Evolutionary conservation across 2,797 vertebrate genomes (phyloP), one percentile per base, ranked within the genome.

Genomic region (Gambusia yucatana): DNA sequence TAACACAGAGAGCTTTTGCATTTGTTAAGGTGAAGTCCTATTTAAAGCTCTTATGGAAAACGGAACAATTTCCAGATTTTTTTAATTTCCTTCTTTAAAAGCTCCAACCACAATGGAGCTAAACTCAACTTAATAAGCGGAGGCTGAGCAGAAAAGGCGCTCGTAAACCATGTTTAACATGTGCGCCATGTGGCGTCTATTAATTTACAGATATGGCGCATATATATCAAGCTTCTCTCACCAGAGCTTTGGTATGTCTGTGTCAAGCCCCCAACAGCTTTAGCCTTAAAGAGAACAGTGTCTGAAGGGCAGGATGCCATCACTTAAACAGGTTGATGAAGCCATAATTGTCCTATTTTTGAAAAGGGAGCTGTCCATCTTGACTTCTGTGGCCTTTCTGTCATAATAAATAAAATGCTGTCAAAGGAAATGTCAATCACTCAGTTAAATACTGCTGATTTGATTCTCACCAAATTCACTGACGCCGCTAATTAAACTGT

Each of bases 221-320:
- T n/a, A 8, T 63, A 63, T 63, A 44, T 43, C 22, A 22, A 46
- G 67, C 67, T 71, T 28, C 67, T 71, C 67, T 44, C 67, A 70
- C 67, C 67, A 70, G 25, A 70, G 67, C 43, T 44, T 46, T 70
- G 67, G 67, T 46, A 70, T 46, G 41, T 46, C 25, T n/a, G 67
- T 44, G 43, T 28, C 41, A 70, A 70, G 67, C 11, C 39, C 25
- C 67, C 67, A 70, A n/a, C 6, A 70, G 43, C 67, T 46, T 46
- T 28, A 70, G 25, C 22, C n/a, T 69, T 69, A 43, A 10, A 69
- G 39, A 4, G 36, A 41, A 25, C 36, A 41, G 63, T n/a, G 65
- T n/a, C 22, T n/a, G 22, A 13, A 43, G 63, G 9, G 39, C 63
- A 41, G 36, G 30, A 41, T 43, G 13, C 39, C 39, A 43, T 43